Evolutionary conservation across 1,140 invertebrate species (phyloP), one percentile per base, ranked within the genome.

Genomic region (Cydia amplana): DNA sequence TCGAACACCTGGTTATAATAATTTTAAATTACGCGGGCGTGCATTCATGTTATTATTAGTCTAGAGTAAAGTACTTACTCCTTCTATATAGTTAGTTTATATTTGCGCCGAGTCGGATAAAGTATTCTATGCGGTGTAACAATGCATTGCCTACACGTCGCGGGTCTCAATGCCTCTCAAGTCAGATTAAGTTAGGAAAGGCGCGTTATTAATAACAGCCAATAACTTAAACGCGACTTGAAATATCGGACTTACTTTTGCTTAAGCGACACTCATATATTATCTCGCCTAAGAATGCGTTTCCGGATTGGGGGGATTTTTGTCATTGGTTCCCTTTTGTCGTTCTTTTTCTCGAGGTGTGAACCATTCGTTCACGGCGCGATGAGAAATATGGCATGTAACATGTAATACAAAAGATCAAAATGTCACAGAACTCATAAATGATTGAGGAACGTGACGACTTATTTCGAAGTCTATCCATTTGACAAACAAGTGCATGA

Each of bases 181-280:
- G 89, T 91, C 88, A 90, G 89, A 92, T 92, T 92, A 92, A 91
- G 87, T 90, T 90, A 90, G 85, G 87, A 90, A 91, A 90, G 86
- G 85, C 83, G 80, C 78, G 81, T 90, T 90, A 91, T 91, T 92
- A 92, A 92, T 92, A 92, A 91, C 87, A 81, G 83, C 87, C 89
- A 90, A 92, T 92, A 92, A 91, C 84, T 92, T 92, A 90, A 86
- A 85, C 81, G 79, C 76, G 80, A 81, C 82, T 91, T 92, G 89
- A 92, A 92, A 90, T 90, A 92, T 92, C 86, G 89, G 85, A 90
- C 82, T 86, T 85, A 87, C 88, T 91, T 91, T 91, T 88, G 88
- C 87, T 90, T 92, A 92, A 92, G 87, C 85, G 88, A 92, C 87
- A 82, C 77, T 83, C 79, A 90, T 92, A 87, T 88, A 87, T 92